phyloP scores from a whole-genome alignment of 2,888 invertebrate genomes.

The Tinea trinotella region DNA sequence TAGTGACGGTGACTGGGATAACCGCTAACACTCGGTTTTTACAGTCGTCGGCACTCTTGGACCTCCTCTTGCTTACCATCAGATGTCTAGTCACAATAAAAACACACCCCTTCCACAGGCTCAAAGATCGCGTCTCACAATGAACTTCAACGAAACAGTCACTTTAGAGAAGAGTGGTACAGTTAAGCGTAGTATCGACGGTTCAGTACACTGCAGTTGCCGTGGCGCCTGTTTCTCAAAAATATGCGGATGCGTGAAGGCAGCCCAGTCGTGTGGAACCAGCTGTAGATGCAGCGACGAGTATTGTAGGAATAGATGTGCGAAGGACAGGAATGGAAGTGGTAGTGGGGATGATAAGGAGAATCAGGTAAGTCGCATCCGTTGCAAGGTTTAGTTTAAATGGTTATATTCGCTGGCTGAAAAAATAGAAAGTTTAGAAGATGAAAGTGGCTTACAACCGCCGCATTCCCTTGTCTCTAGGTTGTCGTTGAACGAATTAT shows the following conservation, averaged over 20 bases:
- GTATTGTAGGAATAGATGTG: constrained; percentile 46
- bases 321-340: not conserved
- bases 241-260: constrained; percentile 74
- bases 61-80: no score
- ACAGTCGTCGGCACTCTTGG: no score
- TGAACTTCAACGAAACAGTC: constrained; percentile 39
- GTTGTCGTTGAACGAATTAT: no score
- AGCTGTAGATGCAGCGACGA: constrained; percentile 68
- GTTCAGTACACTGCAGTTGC: constrained; percentile 73
- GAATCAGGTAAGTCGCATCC: constrained; percentile 34
- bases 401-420: no score
- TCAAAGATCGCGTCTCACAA: constrained; percentile 50
- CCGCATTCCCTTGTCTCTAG: no score
- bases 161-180: not conserved
- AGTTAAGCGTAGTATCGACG: constrained; percentile 71
- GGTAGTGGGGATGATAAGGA: constrained; percentile 54
- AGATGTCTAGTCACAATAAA: no score
- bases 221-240: constrained; percentile 72
- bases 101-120: constrained; percentile 43
- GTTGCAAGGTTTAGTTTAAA: no score
- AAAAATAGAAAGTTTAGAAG: no score
- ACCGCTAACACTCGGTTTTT: no score
- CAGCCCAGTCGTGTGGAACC: constrained; percentile 47
- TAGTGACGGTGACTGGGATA: no score
- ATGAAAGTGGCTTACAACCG: no score